Percentiles rank a stretch among this genome's conserved stretches.
Conservation (phyloP, 2,888 invertebrate species). For the Micoletzkya japonica region DNA sequence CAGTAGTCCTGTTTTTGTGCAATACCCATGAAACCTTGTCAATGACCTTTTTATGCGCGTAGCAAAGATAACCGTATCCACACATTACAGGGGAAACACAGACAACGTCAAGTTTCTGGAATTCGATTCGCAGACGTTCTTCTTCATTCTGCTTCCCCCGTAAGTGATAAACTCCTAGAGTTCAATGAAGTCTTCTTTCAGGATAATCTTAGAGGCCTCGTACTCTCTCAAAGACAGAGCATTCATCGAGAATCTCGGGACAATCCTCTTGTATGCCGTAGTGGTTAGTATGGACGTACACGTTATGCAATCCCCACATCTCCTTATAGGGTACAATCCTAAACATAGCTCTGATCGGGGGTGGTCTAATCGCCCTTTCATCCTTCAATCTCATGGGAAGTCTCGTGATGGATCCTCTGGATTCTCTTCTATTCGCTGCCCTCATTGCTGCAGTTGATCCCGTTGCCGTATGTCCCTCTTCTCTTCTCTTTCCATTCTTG, state of each 20-base stretch:
- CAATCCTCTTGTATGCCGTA: slow-evolving; percentile 69
- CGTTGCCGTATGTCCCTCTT: slow-evolving; percentile 67
- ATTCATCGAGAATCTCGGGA: slow-evolving; percentile 69
- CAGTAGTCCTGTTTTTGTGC: background rate
- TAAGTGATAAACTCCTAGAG: slow-evolving; percentile 60
- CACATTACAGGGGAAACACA: slow-evolving; percentile 19
- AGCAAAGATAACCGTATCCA: background rate
- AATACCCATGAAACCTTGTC: background rate
- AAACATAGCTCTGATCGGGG: slow-evolving; percentile 61
- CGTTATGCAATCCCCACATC: background rate
- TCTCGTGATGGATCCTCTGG: slow-evolving; percentile 45
- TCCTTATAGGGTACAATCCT: slow-evolving; percentile 62
- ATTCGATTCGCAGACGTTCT: slow-evolving; percentile 67
- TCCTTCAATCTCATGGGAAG: slow-evolving; percentile 59
- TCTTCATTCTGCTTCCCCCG: slow-evolving; percentile 70
- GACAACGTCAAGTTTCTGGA: slow-evolving; percentile 54
- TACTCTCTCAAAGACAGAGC: slow-evolving; percentile 70
- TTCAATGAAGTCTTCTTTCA: slow-evolving; percentile 9
- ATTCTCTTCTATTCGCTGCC: slow-evolving; percentile 68
- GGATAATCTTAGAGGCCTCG: slow-evolving; percentile 69
- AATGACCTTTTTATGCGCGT: background rate
- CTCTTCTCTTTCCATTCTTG: background rate
- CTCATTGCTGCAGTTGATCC: slow-evolving; percentile 72
- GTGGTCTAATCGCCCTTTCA: slow-evolving; percentile 41
- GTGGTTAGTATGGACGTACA: slow-evolving; percentile 65